Evolutionary conservation across 1,140 invertebrate species (phyloP).

Genomic region (Coelopa frigida): DNA sequence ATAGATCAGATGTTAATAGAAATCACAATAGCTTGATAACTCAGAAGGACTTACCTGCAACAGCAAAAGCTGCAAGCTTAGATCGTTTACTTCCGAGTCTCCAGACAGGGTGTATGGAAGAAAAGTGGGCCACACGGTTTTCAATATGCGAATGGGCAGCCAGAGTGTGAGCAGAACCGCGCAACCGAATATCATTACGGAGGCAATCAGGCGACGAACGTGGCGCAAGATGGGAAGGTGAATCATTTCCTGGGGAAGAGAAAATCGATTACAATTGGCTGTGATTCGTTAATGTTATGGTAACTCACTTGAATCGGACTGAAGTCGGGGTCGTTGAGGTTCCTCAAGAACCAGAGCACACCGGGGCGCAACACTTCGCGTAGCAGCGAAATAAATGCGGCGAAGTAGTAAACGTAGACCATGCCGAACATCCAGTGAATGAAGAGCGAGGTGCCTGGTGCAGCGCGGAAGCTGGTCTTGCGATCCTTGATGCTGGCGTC

Average conservation of each 20-base stretch:
- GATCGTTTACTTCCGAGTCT: constrained; percentile 78
- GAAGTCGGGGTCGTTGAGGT: constrained; percentile 98
- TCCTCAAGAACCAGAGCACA: constrained; percentile 93
- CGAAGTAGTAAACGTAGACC: constrained; percentile 99
- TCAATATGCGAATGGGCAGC: constrained; percentile 86
- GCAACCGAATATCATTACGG: constrained; percentile 92
- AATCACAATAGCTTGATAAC: background rate
- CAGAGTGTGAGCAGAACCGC: constrained; percentile 93
- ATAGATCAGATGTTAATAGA: background rate
- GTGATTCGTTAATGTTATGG: background rate
- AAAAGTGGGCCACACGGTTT: constrained; percentile 75
- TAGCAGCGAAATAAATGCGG: constrained; percentile 89
- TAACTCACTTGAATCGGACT: constrained; percentile 84
- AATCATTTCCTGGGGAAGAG: constrained; percentile 79
- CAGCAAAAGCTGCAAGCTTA: constrained; percentile 87
- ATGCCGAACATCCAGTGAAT: constrained; percentile 99
- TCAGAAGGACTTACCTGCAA: constrained; percentile 58
- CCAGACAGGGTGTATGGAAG: constrained; percentile 87
- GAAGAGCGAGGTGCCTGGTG: constrained; percentile 95
- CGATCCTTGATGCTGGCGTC: constrained; percentile 85
- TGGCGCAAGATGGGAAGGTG: constrained; percentile 90
- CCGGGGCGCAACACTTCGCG: constrained; percentile 92
- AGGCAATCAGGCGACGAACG: constrained; percentile 80
- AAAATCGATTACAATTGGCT: constrained; percentile 5
- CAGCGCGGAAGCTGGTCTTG: constrained; percentile 76